Evolutionary conservation across 2,797 vertebrate genomes (phyloP).

Genomic region (Graptemys geographica): DNA sequence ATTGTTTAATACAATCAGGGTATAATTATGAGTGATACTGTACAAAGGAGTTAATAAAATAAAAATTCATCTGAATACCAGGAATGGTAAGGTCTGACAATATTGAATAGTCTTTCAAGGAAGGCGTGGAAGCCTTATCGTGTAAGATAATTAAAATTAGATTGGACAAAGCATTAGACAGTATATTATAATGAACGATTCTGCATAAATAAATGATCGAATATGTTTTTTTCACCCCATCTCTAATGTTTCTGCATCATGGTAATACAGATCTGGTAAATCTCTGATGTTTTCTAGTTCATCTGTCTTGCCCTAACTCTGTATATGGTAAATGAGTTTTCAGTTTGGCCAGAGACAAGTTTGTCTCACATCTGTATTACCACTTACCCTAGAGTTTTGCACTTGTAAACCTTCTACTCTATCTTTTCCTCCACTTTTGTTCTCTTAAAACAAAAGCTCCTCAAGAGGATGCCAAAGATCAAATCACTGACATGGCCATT

Average conservation of each 20-base stretch:
- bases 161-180: neutral
- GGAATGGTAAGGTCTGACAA: neutral
- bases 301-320: neutral
- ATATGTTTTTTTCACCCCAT: constrained; percentile 24
- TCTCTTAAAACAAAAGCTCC: neutral
- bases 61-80: neutral
- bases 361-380: neutral
- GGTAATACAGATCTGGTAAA: neutral
- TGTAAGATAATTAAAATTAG: constrained; percentile 32
- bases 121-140: neutral
- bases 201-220: constrained; percentile 54
- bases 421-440: neutral
- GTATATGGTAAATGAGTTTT: neutral
- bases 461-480: neutral
- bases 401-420: neutral
- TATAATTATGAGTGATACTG: neutral
- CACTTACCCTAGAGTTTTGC: neutral
- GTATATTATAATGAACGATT: constrained; percentile 31
- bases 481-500: neutral
- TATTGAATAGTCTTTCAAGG: constrained; percentile 14
- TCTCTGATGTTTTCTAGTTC: neutral
- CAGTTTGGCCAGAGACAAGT: neutral
- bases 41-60: neutral
- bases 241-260: neutral
- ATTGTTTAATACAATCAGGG: neutral